These are phyloP conservation scores for Cabera pusaria DNA, from an alignment of 2,888 invertebrate species.

Conservation along the genomic window DNA sequence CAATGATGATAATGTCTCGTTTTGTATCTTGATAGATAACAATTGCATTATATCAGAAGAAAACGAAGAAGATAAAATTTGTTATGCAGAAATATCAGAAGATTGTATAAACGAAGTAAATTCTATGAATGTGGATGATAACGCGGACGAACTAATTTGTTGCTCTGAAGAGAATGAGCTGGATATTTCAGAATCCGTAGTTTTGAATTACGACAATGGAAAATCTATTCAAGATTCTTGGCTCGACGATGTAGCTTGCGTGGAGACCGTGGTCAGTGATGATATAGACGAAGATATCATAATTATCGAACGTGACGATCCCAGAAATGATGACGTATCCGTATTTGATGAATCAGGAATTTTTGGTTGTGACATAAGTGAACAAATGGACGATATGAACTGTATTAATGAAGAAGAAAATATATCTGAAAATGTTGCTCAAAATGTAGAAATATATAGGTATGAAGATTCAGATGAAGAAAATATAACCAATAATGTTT, in stretches of 20 bases:
- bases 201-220: slow-evolving; percentile 43
- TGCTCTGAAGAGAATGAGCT: slow-evolving; percentile 26
- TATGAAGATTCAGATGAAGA: slow-evolving; percentile 18
- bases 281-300: slow-evolving; percentile 66
- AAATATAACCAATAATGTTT: too few species aligned
- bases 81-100: slow-evolving; percentile 55
- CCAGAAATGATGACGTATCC: slow-evolving; percentile 38
- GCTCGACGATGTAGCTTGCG: slow-evolving; percentile 73
- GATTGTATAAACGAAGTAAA: slow-evolving; percentile 44
- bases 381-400: slow-evolving; percentile 54
- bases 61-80: slow-evolving; percentile 55
- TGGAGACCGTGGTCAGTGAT: slow-evolving; percentile 74
- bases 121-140: slow-evolving; percentile 31
- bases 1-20: slow-evolving; percentile 66
- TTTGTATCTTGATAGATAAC: slow-evolving; percentile 72
- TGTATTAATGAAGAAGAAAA: slow-evolving; percentile 61
- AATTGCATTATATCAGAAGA: slow-evolving; percentile 66
- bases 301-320: slow-evolving; percentile 50
- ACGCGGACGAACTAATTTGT: slow-evolving; percentile 9
- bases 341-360: slow-evolving; percentile 39
- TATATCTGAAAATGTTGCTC: slow-evolving; percentile 56
- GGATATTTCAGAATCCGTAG: slow-evolving; percentile 41
- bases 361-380: slow-evolving; percentile 39
- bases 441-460: slow-evolving; percentile 61
- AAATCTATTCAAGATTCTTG: slow-evolving; percentile 57